Evolutionary conservation across 2,797 vertebrate species (phyloP), one percentile per base, ranked within the genome.

Genomic region (Smutsia gigantea): DNA sequence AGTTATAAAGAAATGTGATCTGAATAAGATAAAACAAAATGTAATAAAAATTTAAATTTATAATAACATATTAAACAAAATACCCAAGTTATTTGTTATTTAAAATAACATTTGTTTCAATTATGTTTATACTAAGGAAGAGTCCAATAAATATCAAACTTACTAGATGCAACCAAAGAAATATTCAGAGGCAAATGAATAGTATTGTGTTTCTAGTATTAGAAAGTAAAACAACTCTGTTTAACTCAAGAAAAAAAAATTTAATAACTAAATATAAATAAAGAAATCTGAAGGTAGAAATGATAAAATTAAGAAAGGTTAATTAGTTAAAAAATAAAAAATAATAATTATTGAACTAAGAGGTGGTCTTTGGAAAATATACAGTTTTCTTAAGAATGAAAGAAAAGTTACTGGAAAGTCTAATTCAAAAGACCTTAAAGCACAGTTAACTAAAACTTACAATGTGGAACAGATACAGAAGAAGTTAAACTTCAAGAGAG

Each of bases 141-240:
- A 71, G 23, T 71, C 1, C 14, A 89, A 29, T 63, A 68, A 86
- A 71, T 63, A 57, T 71, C 25, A 61, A 79, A 49, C 75, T 55
- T 81, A 79, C 81, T 79, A 81, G 1, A 92, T 93, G 37, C 68
- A 95, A 83, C 72, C 89, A 97, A 96, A 88, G 18, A 91, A 87
- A 83, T 93, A 91, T 90, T 97, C 31, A 96, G 69, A 95, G 39
- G 74, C 57, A 96, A 96, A 93, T 63, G 13, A 23, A 91, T 86
- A 90, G 75, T n/a, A 90, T 86, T 95, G 64, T 71, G 10, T 72
- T 94, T 94, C 93, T 77, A 82, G 2, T 42, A 90, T 59, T 66
- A 39, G 74, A 42, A 92, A 66, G 17, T 86, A 86, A 91, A 93
- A 75, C 5, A 90, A 66, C 77, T 69, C 3, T 72, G 0, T 1